Evolutionary conservation across 2,113 vertebrate genomes (phyloP).

Genomic region (Antennarius striatus): DNA sequence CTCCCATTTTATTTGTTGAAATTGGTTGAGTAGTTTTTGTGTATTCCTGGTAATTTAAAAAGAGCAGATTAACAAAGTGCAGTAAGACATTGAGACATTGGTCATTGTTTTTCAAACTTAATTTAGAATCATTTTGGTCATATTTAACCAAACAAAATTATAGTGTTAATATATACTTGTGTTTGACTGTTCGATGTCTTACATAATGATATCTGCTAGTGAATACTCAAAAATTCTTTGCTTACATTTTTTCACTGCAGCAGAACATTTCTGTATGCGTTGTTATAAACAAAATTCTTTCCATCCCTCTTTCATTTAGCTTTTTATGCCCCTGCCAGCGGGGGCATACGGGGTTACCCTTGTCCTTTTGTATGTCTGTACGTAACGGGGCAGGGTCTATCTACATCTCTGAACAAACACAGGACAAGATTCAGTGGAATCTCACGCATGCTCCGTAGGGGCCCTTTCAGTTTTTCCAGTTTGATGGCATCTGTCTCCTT

Average conservation of each 20-base stretch:
- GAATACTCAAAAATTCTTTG: not conserved
- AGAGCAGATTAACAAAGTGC: too few species aligned
- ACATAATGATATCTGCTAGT: not conserved
- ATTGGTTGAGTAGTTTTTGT: too few species aligned
- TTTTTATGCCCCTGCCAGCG: not conserved
- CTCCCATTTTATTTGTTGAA: too few species aligned
- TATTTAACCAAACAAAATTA: not conserved
- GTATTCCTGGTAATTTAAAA: too few species aligned
- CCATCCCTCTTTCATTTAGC: not conserved
- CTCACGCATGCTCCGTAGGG: too few species aligned
- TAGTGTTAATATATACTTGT: not conserved
- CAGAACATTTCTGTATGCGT: not conserved
- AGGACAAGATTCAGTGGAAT: too few species aligned
- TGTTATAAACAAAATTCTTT: not conserved
- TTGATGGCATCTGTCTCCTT: not conserved
- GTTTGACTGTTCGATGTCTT: not conserved
- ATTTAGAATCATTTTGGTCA: not conserved
- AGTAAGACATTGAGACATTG: too few species aligned
- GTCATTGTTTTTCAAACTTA: not conserved
- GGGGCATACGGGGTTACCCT: not conserved
- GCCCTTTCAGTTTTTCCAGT: not conserved
- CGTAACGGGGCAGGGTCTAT: too few species aligned
- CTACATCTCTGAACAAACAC: too few species aligned
- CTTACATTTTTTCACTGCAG: not conserved
- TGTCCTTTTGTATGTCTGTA: too few species aligned